A percentile compares a stretch with the other conserved stretches of the same genome.
phyloP scores from a whole-genome alignment of 2,797 vertebrate species.

The Enteromius paludinosus region DNA sequence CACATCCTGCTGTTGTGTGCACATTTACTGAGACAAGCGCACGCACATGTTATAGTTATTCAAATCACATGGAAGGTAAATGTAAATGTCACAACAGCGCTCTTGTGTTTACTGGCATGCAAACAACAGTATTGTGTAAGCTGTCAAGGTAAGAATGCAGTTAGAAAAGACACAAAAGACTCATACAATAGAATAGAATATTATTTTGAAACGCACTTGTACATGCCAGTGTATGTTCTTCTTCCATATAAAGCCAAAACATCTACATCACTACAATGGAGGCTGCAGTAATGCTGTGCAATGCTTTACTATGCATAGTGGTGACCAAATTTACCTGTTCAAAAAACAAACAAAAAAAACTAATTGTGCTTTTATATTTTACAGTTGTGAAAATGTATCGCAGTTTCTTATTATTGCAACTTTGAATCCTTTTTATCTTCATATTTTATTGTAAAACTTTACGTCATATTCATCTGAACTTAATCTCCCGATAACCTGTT shows the following conservation, averaged over 20 bases:
- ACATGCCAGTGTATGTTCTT: neutral
- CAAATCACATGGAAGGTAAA: neutral
- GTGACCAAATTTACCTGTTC: neutral
- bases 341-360: neutral
- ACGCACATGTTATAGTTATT: neutral
- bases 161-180: neutral
- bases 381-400: neutral
- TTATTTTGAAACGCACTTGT: neutral
- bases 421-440: neutral
- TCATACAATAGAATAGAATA: neutral
- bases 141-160: neutral
- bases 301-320: neutral
- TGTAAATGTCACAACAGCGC: neutral
- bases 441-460: neutral
- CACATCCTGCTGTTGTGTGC: slow-evolving; percentile 57
- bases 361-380: neutral
- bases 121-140: neutral
- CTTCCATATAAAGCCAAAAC: neutral
- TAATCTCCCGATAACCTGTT: neutral
- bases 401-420: neutral
- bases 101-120: neutral
- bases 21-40: neutral
- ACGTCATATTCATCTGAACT: neutral
- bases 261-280: neutral
- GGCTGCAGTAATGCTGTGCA: neutral